phyloP scores from a whole-genome alignment of 2,888 invertebrate species.

The Gandaritis pyraliata region DNA sequence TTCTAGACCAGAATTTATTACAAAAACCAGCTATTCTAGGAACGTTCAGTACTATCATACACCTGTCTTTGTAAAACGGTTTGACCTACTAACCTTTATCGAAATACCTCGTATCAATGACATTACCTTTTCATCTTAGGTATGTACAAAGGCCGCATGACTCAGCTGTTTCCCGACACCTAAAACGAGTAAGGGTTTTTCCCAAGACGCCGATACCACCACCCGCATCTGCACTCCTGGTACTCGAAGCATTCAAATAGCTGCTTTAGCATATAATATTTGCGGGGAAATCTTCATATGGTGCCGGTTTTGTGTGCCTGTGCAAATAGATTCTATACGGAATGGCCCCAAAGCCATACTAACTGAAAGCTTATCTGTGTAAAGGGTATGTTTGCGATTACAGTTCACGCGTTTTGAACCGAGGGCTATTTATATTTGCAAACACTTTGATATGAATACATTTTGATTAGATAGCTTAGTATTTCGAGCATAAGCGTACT shows the following conservation, averaged over 20 bases:
- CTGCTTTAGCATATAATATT: slow-evolving; percentile 66
- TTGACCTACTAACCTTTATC: slow-evolving; percentile 19
- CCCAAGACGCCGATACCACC: slow-evolving; percentile 56
- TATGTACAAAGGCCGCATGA: slow-evolving; percentile 19
- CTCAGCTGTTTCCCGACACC: slow-evolving; percentile 29
- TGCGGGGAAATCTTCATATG: slow-evolving; percentile 54
- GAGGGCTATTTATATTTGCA: slow-evolving; percentile 51
- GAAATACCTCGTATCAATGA: slow-evolving; percentile 12
- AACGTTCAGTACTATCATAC: no score
- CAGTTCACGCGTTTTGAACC: slow-evolving; percentile 56
- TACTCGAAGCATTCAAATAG: slow-evolving; percentile 62
- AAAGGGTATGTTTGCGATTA: slow-evolving; percentile 59
- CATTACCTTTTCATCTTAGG: slow-evolving; percentile 13
- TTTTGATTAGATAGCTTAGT: slow-evolving; percentile 35
- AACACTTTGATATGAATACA: slow-evolving; percentile 49
- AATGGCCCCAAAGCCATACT: slow-evolving; percentile 48
- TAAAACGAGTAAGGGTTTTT: slow-evolving; percentile 45
- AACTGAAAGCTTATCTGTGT: slow-evolving; percentile 27
- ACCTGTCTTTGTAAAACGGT: not conserved
- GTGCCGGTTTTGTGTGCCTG: slow-evolving; percentile 48
- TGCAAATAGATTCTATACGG: slow-evolving; percentile 66
- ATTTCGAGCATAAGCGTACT: slow-evolving; percentile 27
- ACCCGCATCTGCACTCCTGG: slow-evolving; percentile 48
- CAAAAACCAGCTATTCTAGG: no score
- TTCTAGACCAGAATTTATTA: no score